Evolutionary conservation across 2,797 vertebrate species (phyloP).

Genomic region (Neopelma chrysocephalum): DNA sequence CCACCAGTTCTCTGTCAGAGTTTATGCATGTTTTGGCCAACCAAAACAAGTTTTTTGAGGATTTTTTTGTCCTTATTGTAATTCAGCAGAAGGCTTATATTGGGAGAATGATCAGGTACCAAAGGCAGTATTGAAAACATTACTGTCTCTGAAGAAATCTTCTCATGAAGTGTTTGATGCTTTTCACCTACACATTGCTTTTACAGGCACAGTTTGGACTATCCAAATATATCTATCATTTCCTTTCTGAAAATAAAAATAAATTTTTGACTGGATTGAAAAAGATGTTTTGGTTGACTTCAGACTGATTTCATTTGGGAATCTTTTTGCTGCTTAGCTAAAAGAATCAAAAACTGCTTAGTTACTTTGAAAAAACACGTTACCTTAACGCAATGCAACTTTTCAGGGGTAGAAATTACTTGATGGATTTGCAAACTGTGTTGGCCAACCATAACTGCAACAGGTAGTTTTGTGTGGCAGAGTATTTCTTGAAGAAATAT

Average conservation of each 20-base stretch:
- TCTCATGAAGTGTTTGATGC: neutral
- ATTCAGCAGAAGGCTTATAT: neutral
- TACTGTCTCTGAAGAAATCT: neutral
- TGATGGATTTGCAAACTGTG: neutral
- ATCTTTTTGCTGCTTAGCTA: neutral
- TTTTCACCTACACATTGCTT: neutral
- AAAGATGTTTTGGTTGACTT: neutral
- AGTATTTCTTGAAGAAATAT: neutral
- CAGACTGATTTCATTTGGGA: neutral
- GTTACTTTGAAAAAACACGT: neutral
- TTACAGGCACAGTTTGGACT: neutral
- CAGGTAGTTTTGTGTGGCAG: neutral
- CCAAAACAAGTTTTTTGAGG: neutral
- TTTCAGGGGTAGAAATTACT: neutral
- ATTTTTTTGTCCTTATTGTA: neutral
- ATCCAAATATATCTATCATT: neutral
- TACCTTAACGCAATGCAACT: neutral
- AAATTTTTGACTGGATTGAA: neutral
- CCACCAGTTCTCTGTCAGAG: neutral
- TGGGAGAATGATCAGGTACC: neutral
- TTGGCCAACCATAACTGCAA: neutral
- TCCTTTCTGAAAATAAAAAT: neutral
- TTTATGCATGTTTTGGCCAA: neutral
- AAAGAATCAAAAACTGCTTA: neutral
- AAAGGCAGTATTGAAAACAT: constrained; percentile 5